phyloP scores from a whole-genome alignment of 2,113 vertebrate genomes.

The Hippocampus mohnikei region DNA sequence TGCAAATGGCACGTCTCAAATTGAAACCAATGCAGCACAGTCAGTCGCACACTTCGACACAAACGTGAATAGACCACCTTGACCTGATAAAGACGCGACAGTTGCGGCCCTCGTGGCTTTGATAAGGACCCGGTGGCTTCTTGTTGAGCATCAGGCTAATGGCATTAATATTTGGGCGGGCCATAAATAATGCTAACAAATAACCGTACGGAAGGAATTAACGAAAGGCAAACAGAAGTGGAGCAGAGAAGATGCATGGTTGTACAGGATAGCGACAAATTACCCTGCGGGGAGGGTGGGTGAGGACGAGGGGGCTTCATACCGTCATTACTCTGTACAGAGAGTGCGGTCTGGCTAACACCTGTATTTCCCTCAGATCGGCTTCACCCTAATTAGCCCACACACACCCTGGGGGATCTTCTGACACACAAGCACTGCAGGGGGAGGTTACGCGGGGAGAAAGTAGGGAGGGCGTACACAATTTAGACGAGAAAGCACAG shows the following conservation, averaged over 20 bases:
- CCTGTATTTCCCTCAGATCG: conserved; percentile 74
- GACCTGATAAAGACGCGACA: conserved; percentile 71
- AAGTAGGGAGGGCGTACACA: conserved; percentile 41
- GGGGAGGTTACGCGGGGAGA: conserved; percentile 25
- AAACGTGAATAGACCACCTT: conserved; percentile 64
- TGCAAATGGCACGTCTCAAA: not conserved
- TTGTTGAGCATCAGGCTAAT: conserved; percentile 72
- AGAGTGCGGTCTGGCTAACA: conserved; percentile 66
- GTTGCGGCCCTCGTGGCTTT: conserved; percentile 51
- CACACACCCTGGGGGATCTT: conserved; percentile 82
- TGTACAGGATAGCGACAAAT: conserved; percentile 93
- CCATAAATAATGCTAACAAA: conserved; percentile 89
- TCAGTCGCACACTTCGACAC: conserved; percentile 15
- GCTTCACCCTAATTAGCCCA: conserved; percentile 99
- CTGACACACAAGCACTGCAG: conserved; percentile 59
- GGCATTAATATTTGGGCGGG: conserved; percentile 91
- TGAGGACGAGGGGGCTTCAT: conserved; percentile 50
- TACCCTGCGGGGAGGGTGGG: conserved; percentile 64
- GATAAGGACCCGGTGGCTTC: conserved; percentile 67
- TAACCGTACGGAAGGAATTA: conserved; percentile 80
- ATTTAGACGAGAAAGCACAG: conserved; percentile 35
- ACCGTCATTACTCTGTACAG: conserved; percentile 71
- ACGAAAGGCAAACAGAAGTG: conserved; percentile 77
- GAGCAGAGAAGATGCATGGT: conserved; percentile 88
- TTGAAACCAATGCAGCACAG: conserved; percentile 7